Base-by-base conservation (phyloP, 2,888 invertebrate species). In the Stenodema calcarata region DNA sequence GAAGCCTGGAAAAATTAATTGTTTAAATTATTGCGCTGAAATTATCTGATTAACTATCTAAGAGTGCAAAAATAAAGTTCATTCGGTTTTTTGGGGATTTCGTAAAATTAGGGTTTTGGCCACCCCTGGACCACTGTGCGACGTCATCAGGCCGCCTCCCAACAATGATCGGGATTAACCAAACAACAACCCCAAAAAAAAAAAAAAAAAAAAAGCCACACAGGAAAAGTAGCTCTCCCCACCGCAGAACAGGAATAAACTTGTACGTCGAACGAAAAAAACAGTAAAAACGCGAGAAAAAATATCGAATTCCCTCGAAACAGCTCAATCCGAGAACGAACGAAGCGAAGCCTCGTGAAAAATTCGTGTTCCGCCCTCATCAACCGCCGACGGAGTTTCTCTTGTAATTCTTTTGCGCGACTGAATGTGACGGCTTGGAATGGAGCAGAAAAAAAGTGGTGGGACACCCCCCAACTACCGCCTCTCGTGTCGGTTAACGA, bases 341-440 rank as follows among this genome's bases (percentile, higher is more conserved):
- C 62, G 44, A n/a, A 0, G 78, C 41, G 41, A 11, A 9, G 42
- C 42, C 76, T 76, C 41, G 23, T 76, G 76, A 42, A 41, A 76
- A 76, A 41, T 76, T 76, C 76, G 76, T 76, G 76, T 76, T 76
- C 42, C 41, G 30, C 54, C 42, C 78, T 78, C 44, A 28, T 78
- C 47, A 41, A 44, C 78, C 78, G 3, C 70, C 27, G 42, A 35
- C 50, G 23, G 47, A 80, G 47, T 44, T 79, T 54, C 18, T 28
- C 50, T 28, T 73, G 73, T 30, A 41, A 69, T 35, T 82, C 69
- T 70, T 42, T 73, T 73, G 30, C 75, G 44, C 62, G 84, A 28
- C 84, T 84, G 84, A 84, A 84, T 84, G 84, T 84, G 84, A 84
- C 75, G 84, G 73, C 70, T 30, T 50, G 54, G 28, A n/a, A n/a